Percentiles rank a stretch among this genome's conserved stretches.
These are phyloP conservation scores for Ochropacha duplaris DNA, from an alignment of 2,888 invertebrate species.

Conservation along the genomic window DNA sequence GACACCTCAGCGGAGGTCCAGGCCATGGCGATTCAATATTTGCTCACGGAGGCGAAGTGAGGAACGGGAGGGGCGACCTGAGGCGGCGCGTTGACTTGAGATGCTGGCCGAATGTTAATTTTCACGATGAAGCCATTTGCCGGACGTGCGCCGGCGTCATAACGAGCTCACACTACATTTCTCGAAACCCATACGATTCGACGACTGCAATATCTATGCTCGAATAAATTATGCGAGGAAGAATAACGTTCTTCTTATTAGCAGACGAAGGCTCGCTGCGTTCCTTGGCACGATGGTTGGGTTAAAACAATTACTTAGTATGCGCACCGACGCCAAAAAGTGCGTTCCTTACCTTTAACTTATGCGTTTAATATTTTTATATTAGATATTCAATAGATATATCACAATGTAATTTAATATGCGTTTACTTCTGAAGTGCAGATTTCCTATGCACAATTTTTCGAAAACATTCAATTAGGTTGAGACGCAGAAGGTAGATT, in stretches of 20 bases:
- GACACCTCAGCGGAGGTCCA: constrained; percentile 71
- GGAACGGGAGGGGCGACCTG: constrained; percentile 26
- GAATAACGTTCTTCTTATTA: constrained; percentile 45
- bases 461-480: constrained; percentile 47
- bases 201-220: constrained; percentile 62
- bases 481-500: constrained; percentile 12
- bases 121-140: constrained; percentile 76
- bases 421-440: constrained; percentile 46
- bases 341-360: neutral
- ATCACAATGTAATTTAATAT: constrained; percentile 17
- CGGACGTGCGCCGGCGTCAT: constrained; percentile 64
- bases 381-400: neutral
- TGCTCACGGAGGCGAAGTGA: constrained; percentile 46
- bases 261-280: constrained; percentile 26
- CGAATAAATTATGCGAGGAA: constrained; percentile 64
- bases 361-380: neutral
- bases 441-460: constrained; percentile 60
- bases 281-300: constrained; percentile 37
- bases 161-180: constrained; percentile 66
- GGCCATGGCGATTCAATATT: constrained; percentile 66
- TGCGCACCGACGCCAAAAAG: constrained; percentile 8
- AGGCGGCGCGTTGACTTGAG: constrained; percentile 34
- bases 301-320: constrained; percentile 43
- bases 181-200: constrained; percentile 65
- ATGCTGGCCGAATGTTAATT: constrained; percentile 78